phyloP scores from a whole-genome alignment of 2,888 invertebrate genomes.

The Lordiphosa andalusiaca region DNA sequence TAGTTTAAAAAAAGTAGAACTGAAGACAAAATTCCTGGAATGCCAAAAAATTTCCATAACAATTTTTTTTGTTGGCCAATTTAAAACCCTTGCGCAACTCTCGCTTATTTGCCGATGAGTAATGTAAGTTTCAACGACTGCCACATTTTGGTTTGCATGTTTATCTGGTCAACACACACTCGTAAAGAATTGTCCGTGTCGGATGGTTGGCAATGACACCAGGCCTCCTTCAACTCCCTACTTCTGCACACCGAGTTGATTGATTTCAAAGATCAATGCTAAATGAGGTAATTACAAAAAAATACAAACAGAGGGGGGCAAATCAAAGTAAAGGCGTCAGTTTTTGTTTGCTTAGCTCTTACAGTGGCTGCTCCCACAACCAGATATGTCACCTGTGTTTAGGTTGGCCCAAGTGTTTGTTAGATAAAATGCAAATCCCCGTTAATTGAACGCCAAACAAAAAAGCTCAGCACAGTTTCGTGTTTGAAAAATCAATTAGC shows the following conservation, averaged over 20 bases:
- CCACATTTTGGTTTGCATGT: constrained; percentile 28
- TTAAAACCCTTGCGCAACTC: background rate
- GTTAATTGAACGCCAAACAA: constrained; percentile 72
- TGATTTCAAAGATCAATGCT: constrained; percentile 55
- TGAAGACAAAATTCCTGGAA: no score
- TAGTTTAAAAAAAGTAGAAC: no score
- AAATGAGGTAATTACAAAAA: constrained; percentile 34
- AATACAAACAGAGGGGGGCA: constrained; percentile 7
- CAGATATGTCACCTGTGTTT: background rate
- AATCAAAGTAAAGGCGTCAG: no score
- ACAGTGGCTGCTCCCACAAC: no score
- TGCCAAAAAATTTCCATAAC: no score
- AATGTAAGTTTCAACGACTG: constrained; percentile 3
- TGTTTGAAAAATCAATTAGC: constrained; percentile 70
- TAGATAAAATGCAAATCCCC: constrained; percentile 66
- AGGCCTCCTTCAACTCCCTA: background rate
- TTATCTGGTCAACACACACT: constrained; percentile 9
- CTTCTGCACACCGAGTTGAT: constrained; percentile 13
- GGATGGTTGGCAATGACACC: constrained; percentile 26
- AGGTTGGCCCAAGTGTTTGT: constrained; percentile 30
- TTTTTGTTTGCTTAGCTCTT: no score
- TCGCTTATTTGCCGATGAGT: background rate
- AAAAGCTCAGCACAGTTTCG: constrained; percentile 39
- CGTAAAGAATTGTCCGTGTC: constrained; percentile 11
- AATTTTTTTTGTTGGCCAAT: no score